Evolutionary conservation across 2,797 vertebrate genomes (phyloP), one percentile per base, ranked within the genome.

Genomic region (Danionella dracula): DNA sequence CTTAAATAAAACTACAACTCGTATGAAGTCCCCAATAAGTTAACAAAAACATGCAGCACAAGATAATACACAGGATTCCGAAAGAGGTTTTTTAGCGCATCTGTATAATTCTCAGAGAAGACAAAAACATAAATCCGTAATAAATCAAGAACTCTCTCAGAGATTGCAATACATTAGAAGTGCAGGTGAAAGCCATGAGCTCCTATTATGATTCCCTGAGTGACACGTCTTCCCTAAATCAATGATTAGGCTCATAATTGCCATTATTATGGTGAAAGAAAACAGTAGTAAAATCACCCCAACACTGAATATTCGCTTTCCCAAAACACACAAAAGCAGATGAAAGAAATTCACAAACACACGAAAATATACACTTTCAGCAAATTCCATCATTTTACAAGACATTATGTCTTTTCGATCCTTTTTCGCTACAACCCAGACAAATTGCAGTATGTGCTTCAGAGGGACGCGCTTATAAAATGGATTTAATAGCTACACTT

Each of bases 401-500:
- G 77, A 76, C 71, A 75, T 79, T 69, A 67, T 40, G 32, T 66
- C 20, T 65, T 67, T 75, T 63, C 51, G 17, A 46, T 35, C 19
- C 23, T 56, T 46, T 48, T 54, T 59, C 57, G 58, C 54, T 42
- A 13, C 46, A 19, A 23, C 55, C 66, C 66, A 76, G 71, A 74
- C 69, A 80, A 76, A 78, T 68, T 74, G 72, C 73, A 66, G 69
- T 70, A 53, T 71, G 46, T 42, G 70, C 23, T 60, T 76, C 78
- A 65, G 48, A 61, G 74, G 73, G 67, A 75, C 55, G 74, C 76
- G 82, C 84, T 84, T 69, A 82, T 79, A 79, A 76, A 82, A 83
- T 81, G 75, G 69, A 77, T 72, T 75, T 83, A 84, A 86, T 81
- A 83, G 76, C 82, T 75, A 82, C 83, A 85, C 81, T 86, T 82